A percentile compares a stretch with the other conserved stretches of the same genome.
Conservation (phyloP, 2,888 invertebrate genomes). For the Dolichopus griseipennis region DNA sequence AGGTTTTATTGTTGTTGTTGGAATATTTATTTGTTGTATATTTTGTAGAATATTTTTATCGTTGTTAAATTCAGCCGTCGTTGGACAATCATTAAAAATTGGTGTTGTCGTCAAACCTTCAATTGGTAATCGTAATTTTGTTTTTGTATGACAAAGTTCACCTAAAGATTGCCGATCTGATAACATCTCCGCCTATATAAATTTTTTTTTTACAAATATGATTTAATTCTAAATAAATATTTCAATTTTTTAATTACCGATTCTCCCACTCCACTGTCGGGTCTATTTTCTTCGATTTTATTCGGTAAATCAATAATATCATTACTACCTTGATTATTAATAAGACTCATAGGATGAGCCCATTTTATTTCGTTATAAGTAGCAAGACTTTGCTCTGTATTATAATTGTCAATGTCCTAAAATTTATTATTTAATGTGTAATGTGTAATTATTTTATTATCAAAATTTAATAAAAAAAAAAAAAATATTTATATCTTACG, state of each 20-base stretch:
- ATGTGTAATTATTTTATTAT: too few species aligned
- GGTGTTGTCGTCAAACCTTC: constrained; percentile 17
- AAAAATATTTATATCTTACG: not conserved
- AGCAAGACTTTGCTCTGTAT: constrained; percentile 15
- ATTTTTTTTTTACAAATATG: too few species aligned
- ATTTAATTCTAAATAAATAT: constrained; percentile 8
- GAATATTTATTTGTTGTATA: constrained; percentile 13
- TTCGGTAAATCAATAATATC: constrained; percentile 12
- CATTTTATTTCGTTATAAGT: constrained; percentile 20
- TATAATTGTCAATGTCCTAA: constrained; percentile 16
- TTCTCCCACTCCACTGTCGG: constrained; percentile 26
- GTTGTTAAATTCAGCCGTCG: constrained; percentile 7
- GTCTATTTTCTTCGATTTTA: constrained; percentile 19
- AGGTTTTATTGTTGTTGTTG: constrained; percentile 22
- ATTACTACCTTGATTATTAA: constrained; percentile 15
- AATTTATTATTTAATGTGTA: not conserved
- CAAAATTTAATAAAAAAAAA: too few species aligned
- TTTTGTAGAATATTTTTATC: constrained; percentile 11
- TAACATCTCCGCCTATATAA: constrained; percentile 24
- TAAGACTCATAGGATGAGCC: constrained; percentile 15
- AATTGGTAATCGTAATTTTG: constrained; percentile 23
- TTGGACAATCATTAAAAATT: not conserved
- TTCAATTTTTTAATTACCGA: constrained; percentile 21
- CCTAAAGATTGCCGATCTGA: constrained; percentile 23
- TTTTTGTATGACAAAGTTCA: constrained; percentile 25